Evolutionary conservation across 1,140 invertebrate species (phyloP), one percentile per base, ranked within the genome.

Genomic region (Drosophila pachea): DNA sequence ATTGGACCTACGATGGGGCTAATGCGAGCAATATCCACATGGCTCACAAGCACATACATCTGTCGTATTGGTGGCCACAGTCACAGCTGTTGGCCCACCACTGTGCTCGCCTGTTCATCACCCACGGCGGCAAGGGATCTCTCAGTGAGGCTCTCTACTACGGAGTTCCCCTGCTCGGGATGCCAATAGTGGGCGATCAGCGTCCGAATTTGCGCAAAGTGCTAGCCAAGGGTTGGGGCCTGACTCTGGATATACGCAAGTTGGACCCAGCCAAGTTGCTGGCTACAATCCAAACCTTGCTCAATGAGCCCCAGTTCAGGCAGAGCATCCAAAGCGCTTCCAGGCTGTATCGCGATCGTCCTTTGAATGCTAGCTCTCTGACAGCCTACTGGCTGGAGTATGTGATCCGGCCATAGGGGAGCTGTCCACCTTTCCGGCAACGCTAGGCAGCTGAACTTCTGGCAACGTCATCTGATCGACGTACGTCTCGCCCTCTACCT

Each of bases 71-170:
- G 94, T 82, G 94, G 32, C 94, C 94, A 0, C 94, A 95, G 76
- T 91, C 91, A 38, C 93, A 94, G 66, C 89, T 95, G 67, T 78
- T 87, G 14, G 93, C 90, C 40, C 93, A 94, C 88, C 90, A 90
- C 5, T 93, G 93, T 60, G 86, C 93, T 1, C 91, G 91, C 74
- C 90, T 91, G 0, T 94, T 95, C 73, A 92, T 96, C 40, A 94
- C 94, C 0, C 94, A 95, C 69, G 94, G 93, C 9, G 95, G 95
- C 7, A 87, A 93, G 50, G 91, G 94, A 14, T 94, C 94, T 56
- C 88, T 93, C 2, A 91, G 93, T 69, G 95, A 96, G 89, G 92
- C 94, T 2, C 77, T 94, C 2, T 92, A 93, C 86, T 91, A 93
- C 74, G 93, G 92, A 70, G 91, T 94, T 5, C 94, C 94, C 5